phyloP scores from a whole-genome alignment of 1,140 invertebrate genomes.

The Hydropsyche tenuis region DNA sequence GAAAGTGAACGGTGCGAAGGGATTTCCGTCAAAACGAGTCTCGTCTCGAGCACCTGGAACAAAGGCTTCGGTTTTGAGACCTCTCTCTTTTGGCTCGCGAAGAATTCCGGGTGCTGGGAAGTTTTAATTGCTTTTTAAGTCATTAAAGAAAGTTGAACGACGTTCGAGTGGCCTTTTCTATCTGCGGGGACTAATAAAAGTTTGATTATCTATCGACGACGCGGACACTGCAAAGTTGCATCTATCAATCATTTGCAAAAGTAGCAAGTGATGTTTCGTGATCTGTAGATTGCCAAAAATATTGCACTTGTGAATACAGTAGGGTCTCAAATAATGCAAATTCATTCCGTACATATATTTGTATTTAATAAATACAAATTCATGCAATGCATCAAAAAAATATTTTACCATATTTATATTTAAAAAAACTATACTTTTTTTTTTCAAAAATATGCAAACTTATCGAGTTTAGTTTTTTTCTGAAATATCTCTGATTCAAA shows the following conservation, averaged over 20 bases:
- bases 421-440: too few relatives aligned
- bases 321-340: too few relatives aligned
- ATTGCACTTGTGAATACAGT: too few relatives aligned
- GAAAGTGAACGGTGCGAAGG: background rate
- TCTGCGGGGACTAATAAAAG: slow-evolving; percentile 37
- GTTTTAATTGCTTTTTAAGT: slow-evolving; percentile 42
- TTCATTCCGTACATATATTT: too few relatives aligned
- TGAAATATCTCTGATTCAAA: too few relatives aligned
- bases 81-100: background rate
- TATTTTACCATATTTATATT: too few relatives aligned
- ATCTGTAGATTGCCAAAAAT: too few relatives aligned
- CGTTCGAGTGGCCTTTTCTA: slow-evolving; percentile 33
- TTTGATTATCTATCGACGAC: slow-evolving; percentile 36
- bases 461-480: too few relatives aligned
- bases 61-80: background rate
- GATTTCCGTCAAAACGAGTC: background rate
- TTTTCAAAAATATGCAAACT: too few relatives aligned
- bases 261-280: too few relatives aligned
- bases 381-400: too few relatives aligned
- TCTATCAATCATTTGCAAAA: slow-evolving; percentile 3
- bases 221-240: slow-evolving; percentile 25
- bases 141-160: slow-evolving; percentile 37
- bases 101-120: background rate
- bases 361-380: too few relatives aligned
- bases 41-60: background rate